Evolutionary conservation across 1,140 invertebrate species (phyloP).

Genomic region (Charaxes varanes): DNA sequence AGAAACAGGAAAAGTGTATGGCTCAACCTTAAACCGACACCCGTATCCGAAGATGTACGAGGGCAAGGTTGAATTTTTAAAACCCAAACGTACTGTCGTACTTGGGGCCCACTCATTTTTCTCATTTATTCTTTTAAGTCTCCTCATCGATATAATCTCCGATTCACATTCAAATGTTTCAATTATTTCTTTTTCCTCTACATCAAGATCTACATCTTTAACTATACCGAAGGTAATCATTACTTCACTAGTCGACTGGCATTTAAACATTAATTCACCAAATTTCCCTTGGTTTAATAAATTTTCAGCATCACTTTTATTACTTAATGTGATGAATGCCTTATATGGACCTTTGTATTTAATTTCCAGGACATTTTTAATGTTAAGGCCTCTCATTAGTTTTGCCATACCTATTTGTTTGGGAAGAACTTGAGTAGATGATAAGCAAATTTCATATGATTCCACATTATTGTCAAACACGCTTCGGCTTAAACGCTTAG

Average conservation of each 20-base stretch:
- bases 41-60: conserved; percentile 22
- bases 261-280: conserved; percentile 16
- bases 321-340: conserved; percentile 18
- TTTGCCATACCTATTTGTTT: conserved; percentile 32
- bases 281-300: conserved; percentile 19
- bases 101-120: conserved; percentile 20
- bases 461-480: neutral
- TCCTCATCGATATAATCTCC: conserved; percentile 18
- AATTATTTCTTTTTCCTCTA: conserved; percentile 17
- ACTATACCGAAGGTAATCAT: conserved; percentile 19
- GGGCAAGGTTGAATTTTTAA: conserved; percentile 20
- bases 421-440: conserved; percentile 16
- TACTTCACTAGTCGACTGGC: conserved; percentile 14
- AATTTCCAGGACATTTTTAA: conserved; percentile 21
- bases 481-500: neutral
- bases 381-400: conserved; percentile 20
- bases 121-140: conserved; percentile 18
- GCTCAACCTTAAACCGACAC: conserved; percentile 16
- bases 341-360: conserved; percentile 26
- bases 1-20: conserved; percentile 22
- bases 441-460: conserved; percentile 16
- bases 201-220: conserved; percentile 20
- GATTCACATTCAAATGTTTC: conserved; percentile 9
- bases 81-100: conserved; percentile 23
- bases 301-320: conserved; percentile 16